Evolutionary conservation across 2,888 invertebrate species (phyloP).

Genomic region (Latheticus oryzae): DNA sequence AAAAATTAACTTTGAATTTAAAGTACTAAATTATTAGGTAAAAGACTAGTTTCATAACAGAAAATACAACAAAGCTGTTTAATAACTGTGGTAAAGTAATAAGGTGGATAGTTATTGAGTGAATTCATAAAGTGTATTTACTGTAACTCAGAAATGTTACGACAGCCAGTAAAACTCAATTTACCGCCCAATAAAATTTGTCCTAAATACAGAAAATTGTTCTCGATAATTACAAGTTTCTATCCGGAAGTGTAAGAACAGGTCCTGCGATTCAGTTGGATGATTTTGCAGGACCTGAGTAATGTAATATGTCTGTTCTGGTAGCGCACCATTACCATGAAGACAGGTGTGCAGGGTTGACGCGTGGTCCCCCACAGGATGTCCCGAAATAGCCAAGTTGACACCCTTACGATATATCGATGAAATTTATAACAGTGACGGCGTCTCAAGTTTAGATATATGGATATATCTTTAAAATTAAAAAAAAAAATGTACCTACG

Average conservation of each 20-base stretch:
- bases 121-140: too few relatives aligned
- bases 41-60: too few relatives aligned
- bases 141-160: not conserved
- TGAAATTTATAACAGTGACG: slow-evolving; percentile 5
- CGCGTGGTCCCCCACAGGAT: slow-evolving; percentile 25
- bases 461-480: too few relatives aligned
- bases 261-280: slow-evolving; percentile 35
- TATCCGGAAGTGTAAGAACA: slow-evolving; percentile 23
- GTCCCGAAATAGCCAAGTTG: slow-evolving; percentile 21
- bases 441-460: too few relatives aligned
- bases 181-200: slow-evolving; percentile 7
- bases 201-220: slow-evolving; percentile 1
- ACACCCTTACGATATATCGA: slow-evolving; percentile 4
- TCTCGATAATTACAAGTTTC: slow-evolving; percentile 16
- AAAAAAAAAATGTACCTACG: too few relatives aligned
- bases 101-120: too few relatives aligned
- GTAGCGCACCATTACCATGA: slow-evolving; percentile 42
- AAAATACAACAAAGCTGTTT: too few relatives aligned
- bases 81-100: too few relatives aligned
- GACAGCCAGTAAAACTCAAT: not conserved
- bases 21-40: too few relatives aligned
- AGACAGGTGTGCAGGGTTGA: slow-evolving; percentile 38
- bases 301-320: slow-evolving; percentile 40
- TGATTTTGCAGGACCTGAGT: slow-evolving; percentile 27
- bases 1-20: too few relatives aligned